A percentile compares a stretch with the other conserved stretches of the same genome.
phyloP scores from a whole-genome alignment of 2,888 invertebrate genomes.

The Disparrhopalites patrizii region DNA sequence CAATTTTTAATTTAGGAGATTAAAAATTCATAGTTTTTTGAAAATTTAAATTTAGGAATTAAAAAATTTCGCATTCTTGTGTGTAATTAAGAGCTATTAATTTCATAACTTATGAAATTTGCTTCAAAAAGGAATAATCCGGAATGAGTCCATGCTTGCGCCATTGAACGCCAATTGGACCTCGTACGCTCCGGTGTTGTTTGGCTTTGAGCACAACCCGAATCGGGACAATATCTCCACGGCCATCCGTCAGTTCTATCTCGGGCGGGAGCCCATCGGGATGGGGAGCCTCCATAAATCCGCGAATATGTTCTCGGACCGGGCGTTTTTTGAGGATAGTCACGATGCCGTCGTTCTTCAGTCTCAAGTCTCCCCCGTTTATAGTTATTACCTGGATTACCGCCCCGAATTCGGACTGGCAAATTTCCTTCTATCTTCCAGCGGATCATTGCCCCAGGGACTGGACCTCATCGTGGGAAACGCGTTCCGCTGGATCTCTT shows the following conservation, averaged over 20 bases:
- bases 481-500: constrained; percentile 17
- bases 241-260: constrained; percentile 33
- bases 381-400: constrained; percentile 39
- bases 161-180: constrained; percentile 35
- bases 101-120: no score
- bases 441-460: constrained; percentile 18
- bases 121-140: constrained; percentile 28
- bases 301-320: constrained; percentile 40
- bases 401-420: constrained; percentile 33
- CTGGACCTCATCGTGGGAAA: constrained; percentile 24
- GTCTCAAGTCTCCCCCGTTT: constrained; percentile 37
- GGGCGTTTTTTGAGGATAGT: constrained; percentile 37
- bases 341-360: constrained; percentile 32
- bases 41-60: neutral
- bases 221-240: constrained; percentile 32
- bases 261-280: constrained; percentile 16
- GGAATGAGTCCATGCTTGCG: constrained; percentile 18
- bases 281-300: constrained; percentile 29
- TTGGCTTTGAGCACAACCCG: constrained; percentile 36
- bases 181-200: constrained; percentile 30
- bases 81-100: neutral
- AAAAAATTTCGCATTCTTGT: neutral
- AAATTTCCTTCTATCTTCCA: constrained; percentile 29
- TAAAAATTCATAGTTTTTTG: no score
- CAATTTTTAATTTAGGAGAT: no score